Conservation (phyloP, 2,888 invertebrate genomes). For the Agrenia bidenticulata region DNA sequence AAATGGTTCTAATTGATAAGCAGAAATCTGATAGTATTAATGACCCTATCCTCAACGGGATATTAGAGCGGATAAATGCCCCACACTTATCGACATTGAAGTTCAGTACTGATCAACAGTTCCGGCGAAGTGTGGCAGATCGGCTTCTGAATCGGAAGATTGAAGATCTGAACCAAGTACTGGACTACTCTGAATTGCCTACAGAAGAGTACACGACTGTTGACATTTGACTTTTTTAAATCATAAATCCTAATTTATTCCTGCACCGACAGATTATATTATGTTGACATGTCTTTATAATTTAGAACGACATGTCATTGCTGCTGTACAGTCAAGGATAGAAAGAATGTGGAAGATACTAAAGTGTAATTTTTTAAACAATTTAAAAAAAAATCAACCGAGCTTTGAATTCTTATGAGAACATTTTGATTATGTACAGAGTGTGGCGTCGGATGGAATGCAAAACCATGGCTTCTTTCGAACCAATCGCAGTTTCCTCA, state of each 20-base stretch:
- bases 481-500: slow-evolving; percentile 5
- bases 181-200: no score
- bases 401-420: neutral
- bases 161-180: neutral
- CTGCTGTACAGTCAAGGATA: neutral
- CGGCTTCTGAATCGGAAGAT: neutral
- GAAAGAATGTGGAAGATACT: neutral
- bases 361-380: neutral
- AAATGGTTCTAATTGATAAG: no score
- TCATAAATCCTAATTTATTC: no score
- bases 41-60: no score
- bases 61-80: slow-evolving; percentile 12
- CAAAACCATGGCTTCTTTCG: slow-evolving; percentile 20
- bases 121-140: neutral
- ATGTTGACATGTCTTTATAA: no score
- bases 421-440: neutral
- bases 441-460: slow-evolving; percentile 25
- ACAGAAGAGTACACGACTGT: no score
- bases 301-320: no score
- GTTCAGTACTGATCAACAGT: neutral
- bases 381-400: neutral
- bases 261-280: no score
- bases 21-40: no score
- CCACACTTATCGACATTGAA: neutral
- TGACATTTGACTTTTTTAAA: no score